Conservation (phyloP, 2,113 vertebrate genomes). For the Poecile atricapillus region DNA sequence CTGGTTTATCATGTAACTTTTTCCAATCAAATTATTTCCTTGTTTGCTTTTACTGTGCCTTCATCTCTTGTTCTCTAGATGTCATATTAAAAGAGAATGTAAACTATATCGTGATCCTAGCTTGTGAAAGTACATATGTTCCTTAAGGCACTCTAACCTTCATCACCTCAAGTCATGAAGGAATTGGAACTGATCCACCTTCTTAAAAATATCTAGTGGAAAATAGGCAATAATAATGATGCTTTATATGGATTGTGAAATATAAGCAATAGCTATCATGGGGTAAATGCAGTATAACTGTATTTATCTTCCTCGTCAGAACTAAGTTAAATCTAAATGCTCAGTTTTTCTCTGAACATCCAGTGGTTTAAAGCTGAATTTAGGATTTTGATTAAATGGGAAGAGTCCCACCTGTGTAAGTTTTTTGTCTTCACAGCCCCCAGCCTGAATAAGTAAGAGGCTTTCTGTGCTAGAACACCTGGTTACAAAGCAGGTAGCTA, state of each 20-base stretch:
- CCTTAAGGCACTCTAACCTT: background rate
- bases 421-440: background rate
- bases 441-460: background rate
- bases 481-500: background rate
- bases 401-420: background rate
- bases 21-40: background rate
- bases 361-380: background rate
- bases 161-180: background rate
- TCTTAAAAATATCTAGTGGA: background rate
- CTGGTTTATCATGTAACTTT: background rate
- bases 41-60: background rate
- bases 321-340: background rate
- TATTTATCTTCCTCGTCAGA: background rate
- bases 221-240: background rate
- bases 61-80: background rate
- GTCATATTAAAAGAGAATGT: background rate
- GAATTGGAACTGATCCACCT: background rate
- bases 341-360: background rate
- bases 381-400: background rate
- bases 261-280: background rate
- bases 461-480: background rate
- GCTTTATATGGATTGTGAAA: background rate
- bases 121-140: accelerated
- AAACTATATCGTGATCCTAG: background rate
- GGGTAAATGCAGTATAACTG: background rate